Evolutionary conservation across 2,113 vertebrate species (phyloP).

Genomic region (Gopherus evgoodei): DNA sequence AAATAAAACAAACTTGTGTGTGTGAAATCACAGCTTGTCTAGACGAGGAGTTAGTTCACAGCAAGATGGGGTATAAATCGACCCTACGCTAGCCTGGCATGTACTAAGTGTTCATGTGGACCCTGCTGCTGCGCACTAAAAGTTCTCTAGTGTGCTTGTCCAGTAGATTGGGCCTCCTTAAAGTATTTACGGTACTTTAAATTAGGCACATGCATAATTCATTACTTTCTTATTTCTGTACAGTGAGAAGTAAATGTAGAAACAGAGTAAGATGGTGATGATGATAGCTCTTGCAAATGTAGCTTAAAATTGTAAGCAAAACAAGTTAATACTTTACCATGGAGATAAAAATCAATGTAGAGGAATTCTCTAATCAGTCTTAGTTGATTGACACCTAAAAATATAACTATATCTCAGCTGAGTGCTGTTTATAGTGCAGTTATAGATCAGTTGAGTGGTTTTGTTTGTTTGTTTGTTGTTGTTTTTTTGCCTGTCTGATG

Average conservation of each 20-base stretch:
- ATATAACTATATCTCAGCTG: neutral
- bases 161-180: neutral
- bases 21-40: neutral
- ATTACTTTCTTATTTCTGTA: constrained; percentile 13
- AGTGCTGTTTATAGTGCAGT: neutral
- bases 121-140: neutral
- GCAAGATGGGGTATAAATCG: neutral
- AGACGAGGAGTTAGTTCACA: neutral
- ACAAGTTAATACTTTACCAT: constrained; percentile 28
- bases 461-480: neutral
- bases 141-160: neutral
- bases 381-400: neutral
- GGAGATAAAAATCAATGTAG: neutral
- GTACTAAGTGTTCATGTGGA: too few species aligned
- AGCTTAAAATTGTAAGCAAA: constrained; percentile 46
- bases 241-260: constrained; percentile 36
- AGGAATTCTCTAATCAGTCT: constrained; percentile 16
- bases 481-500: neutral
- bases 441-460: neutral
- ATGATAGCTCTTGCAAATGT: constrained; percentile 40
- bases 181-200: neutral
- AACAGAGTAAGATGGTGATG: neutral
- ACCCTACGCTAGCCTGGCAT: neutral
- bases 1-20: neutral
- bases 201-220: constrained; percentile 51